Evolutionary conservation across 35 echinoderm and acorn worm genomes (phyloP).

Genomic region (Lytechinus pictus): DNA sequence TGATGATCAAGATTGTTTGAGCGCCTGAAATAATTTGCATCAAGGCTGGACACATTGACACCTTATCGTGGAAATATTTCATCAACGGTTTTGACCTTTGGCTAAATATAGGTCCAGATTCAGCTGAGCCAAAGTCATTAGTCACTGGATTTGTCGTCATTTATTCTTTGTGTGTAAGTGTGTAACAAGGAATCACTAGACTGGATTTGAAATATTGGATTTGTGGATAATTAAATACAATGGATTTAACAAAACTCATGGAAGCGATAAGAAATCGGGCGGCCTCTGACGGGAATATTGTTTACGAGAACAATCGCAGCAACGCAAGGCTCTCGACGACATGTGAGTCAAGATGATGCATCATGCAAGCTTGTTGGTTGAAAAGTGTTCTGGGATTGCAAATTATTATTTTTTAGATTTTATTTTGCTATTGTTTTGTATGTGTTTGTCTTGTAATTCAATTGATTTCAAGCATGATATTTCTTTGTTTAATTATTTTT

Average conservation of each 20-base stretch:
- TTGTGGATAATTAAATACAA: neutral
- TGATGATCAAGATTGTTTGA: too few species aligned
- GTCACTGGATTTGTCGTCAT: neutral
- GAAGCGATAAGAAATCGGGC: slow-evolving; percentile 38
- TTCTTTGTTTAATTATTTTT: too few species aligned
- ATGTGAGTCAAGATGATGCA: slow-evolving; percentile 5
- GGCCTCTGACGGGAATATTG: slow-evolving; percentile 21
- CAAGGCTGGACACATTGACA: too few species aligned
- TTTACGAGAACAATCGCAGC: slow-evolving; percentile 37
- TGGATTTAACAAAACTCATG: slow-evolving; percentile 33
- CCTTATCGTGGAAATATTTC: too few species aligned
- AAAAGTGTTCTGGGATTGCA: neutral
- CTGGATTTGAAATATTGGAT: slow-evolving; percentile 1
- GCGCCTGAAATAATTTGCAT: too few species aligned
- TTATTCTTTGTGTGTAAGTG: neutral
- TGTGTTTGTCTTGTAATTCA: neutral
- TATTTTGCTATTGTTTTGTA: neutral
- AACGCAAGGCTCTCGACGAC: slow-evolving; percentile 12
- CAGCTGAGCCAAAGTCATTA: neutral
- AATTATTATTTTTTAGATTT: neutral
- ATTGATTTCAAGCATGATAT: neutral
- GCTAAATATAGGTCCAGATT: too few species aligned
- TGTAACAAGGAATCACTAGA: neutral
- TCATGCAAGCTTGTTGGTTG: neutral
- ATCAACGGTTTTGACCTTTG: too few species aligned